A percentile compares a stretch with the other conserved stretches of the same genome.
Evolutionary conservation across 2,797 vertebrate genomes (phyloP).

Genomic region (Acipenser oxyrinchus): DNA sequence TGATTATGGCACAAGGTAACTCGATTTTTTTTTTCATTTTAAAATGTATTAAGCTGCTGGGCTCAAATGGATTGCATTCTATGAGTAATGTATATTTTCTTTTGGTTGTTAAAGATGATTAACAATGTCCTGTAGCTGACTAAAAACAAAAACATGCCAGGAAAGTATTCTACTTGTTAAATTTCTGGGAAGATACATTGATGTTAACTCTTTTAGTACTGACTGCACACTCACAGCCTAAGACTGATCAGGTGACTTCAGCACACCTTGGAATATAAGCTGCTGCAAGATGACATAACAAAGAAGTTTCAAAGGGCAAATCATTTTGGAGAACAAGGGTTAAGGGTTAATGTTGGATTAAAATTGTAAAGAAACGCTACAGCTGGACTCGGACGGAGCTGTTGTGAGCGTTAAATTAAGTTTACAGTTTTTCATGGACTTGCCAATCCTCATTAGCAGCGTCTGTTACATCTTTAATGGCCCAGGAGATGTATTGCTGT

Average conservation of each 20-base stretch:
- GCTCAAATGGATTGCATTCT: too few relatives aligned
- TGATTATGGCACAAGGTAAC: too few relatives aligned
- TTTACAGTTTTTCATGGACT: slow-evolving; percentile 8
- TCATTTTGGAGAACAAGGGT: not conserved
- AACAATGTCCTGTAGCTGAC: too few relatives aligned
- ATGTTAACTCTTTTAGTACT: not conserved
- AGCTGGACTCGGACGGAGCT: slow-evolving; percentile 8
- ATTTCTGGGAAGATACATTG: too few relatives aligned
- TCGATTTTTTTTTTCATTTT: too few relatives aligned
- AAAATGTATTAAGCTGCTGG: too few relatives aligned
- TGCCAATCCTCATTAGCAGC: slow-evolving; percentile 11
- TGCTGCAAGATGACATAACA: not conserved
- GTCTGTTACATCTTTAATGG: slow-evolving; percentile 7
- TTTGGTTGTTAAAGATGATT: too few relatives aligned
- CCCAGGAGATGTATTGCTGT: slow-evolving; percentile 13
- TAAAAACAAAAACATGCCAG: not conserved
- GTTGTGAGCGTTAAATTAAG: slow-evolving; percentile 9
- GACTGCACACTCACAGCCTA: not conserved
- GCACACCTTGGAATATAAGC: slow-evolving; percentile 1
- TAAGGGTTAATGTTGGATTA: not conserved
- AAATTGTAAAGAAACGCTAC: slow-evolving; percentile 4
- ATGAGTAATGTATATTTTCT: too few relatives aligned
- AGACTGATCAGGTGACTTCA: not conserved
- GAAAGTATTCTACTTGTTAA: not conserved
- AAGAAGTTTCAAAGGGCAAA: not conserved